Conservation (phyloP, 1,140 invertebrate species). For the Caenorhabditis briggsae region DNA sequence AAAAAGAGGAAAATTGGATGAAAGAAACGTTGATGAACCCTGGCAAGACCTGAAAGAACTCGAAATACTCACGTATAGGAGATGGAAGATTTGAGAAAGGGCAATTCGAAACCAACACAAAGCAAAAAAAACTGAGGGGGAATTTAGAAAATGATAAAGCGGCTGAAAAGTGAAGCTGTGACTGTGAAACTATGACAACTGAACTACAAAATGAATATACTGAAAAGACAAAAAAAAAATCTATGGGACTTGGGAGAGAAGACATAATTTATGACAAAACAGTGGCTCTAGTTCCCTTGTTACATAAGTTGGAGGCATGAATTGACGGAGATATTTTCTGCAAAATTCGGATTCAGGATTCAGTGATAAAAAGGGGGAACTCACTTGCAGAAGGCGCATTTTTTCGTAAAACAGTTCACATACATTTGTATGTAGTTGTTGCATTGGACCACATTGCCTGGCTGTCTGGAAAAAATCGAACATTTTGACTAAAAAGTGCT, state of each 20-base stretch:
- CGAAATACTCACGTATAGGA: background rate
- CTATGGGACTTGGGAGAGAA: background rate
- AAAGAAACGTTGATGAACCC: too few species aligned
- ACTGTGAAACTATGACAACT: too few species aligned
- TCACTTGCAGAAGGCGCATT: conserved; percentile 35
- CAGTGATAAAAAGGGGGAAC: background rate
- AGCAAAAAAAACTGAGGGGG: too few species aligned
- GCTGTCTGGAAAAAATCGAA: background rate
- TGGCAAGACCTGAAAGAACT: background rate
- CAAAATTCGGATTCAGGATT: background rate
- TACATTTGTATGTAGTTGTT: conserved; percentile 38
- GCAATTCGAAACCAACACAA: too few species aligned
- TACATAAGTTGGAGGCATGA: conserved; percentile 20
- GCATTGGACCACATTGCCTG: background rate
- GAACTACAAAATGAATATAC: too few species aligned
- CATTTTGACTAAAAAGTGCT: background rate
- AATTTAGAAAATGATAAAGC: too few species aligned
- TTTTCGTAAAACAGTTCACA: conserved; percentile 22
- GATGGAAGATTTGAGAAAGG: too few species aligned
- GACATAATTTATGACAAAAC: conserved; percentile 36
- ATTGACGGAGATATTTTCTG: conserved; percentile 20
- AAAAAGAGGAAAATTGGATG: too few species aligned
- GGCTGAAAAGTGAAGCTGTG: too few species aligned
- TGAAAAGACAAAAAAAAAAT: too few species aligned
- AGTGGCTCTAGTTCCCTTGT: background rate